Evolutionary conservation across 2,888 invertebrate species (phyloP), one percentile per base, ranked within the genome.

Genomic region (Gasteruption jaculator): DNA sequence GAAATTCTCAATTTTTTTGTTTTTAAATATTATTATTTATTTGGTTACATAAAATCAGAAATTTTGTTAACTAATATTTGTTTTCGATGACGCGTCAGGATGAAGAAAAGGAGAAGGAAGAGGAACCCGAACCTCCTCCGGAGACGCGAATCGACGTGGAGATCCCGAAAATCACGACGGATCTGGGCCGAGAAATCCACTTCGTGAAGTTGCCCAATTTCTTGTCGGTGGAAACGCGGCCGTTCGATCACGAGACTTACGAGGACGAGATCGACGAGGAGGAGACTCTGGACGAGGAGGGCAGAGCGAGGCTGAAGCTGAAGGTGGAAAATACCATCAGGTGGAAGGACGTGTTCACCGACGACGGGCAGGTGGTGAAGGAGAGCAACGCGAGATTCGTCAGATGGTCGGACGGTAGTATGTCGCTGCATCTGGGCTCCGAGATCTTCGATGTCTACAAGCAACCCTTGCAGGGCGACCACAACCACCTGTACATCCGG

Each of bases 261-360:
- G 97, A 99, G 68, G 96, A 97, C 73, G 99, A 99, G 75, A 91
- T 96, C 52, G 97, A 99, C 64, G 97, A 99, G 58, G 96, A 97
- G 68, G 96, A 96, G 69, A 91, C 92, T 0, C 74, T 95, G 55
- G 97, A 99, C 65, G 97, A 99, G 63, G 99, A 99, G 75, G 99
- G 97, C 60, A 78, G 96, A 45, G 90, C 91, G 5, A 86, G 94
- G 68, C 73, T 92, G 37, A 92, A 92, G 72, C 72, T 92, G 22
- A 92, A 92, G 73, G 92, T 99, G 8, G 97, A 99, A 73, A 99
- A 99, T 72, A 97, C 97, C 0, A 90, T 99, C 37, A 80, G 97
- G 7, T 99, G 97, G 97, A 80, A 91, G 24, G 87, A 89, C 11
- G 76, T 74, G 7, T 84, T 90, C 69, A 86, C 90, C 65, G 82